Conservation (phyloP, 2,797 vertebrate species). For the Propithecus deckenii region DNA sequence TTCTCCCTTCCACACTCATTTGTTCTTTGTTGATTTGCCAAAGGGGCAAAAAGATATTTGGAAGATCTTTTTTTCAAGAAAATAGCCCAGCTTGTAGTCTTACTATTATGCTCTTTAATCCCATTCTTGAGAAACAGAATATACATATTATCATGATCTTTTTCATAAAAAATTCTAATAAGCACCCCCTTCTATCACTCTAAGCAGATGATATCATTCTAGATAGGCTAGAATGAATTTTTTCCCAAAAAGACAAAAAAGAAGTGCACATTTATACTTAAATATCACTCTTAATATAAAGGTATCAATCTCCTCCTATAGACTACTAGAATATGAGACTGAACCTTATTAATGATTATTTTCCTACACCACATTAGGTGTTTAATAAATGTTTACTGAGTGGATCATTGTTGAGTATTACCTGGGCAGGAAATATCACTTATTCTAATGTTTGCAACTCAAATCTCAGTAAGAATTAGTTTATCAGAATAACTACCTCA, state of each 20-base stretch:
- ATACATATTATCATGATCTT: background rate
- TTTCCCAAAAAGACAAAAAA: background rate
- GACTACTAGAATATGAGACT: background rate
- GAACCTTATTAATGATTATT: background rate
- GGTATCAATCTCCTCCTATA: background rate
- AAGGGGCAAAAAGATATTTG: background rate
- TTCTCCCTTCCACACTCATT: background rate
- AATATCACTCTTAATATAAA: background rate
- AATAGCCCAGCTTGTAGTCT: background rate
- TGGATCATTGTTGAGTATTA: background rate
- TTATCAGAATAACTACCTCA: background rate
- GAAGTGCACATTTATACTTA: background rate
- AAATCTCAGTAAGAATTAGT: background rate
- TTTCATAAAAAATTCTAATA: slow-evolving; percentile 35
- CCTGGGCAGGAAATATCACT: background rate
- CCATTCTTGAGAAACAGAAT: background rate
- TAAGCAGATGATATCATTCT: background rate
- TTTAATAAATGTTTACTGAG: slow-evolving; percentile 27
- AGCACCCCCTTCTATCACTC: background rate
- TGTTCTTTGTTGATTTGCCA: background rate
- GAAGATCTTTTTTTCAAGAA: slow-evolving; percentile 13
- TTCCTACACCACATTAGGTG: background rate
- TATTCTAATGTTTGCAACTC: background rate
- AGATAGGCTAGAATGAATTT: background rate
- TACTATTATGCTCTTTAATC: background rate